Conservation (phyloP, 2,888 invertebrate genomes). For the Tinea trinotella region DNA sequence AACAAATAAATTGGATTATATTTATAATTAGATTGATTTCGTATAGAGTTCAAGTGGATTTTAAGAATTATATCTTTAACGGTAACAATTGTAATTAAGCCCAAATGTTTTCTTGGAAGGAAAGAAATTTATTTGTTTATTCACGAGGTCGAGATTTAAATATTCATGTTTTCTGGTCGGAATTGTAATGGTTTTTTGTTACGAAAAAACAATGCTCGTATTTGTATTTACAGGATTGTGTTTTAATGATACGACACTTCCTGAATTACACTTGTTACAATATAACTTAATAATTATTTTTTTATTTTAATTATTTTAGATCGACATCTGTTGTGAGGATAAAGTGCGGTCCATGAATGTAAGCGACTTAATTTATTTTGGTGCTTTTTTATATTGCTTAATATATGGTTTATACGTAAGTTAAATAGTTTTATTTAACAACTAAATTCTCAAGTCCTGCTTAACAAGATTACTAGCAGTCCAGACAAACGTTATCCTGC, state of each 20-base stretch:
- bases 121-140: conserved; percentile 23
- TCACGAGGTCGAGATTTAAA: conserved; percentile 29
- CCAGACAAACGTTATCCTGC: too few species aligned
- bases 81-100: conserved; percentile 8
- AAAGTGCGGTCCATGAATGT: too few species aligned
- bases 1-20: too few species aligned
- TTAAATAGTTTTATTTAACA: too few species aligned
- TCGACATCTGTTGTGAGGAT: too few species aligned
- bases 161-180: conserved; percentile 36
- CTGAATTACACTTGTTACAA: not conserved
- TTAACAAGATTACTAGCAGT: too few species aligned
- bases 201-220: not conserved
- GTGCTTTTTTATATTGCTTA: too few species aligned
- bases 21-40: not conserved
- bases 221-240: not conserved
- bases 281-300: too few species aligned
- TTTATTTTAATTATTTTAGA: too few species aligned
- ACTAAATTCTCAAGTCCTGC: too few species aligned
- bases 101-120: conserved; percentile 16
- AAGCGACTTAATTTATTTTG: too few species aligned
- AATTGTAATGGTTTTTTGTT: conserved; percentile 27
- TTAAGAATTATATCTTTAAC: not conserved
- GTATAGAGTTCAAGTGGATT: not conserved
- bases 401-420: too few species aligned
- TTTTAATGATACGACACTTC: not conserved